Evolutionary conservation across 2,888 invertebrate genomes (phyloP), one percentile per base, ranked within the genome.

Genomic region (Tortricodes alternella): DNA sequence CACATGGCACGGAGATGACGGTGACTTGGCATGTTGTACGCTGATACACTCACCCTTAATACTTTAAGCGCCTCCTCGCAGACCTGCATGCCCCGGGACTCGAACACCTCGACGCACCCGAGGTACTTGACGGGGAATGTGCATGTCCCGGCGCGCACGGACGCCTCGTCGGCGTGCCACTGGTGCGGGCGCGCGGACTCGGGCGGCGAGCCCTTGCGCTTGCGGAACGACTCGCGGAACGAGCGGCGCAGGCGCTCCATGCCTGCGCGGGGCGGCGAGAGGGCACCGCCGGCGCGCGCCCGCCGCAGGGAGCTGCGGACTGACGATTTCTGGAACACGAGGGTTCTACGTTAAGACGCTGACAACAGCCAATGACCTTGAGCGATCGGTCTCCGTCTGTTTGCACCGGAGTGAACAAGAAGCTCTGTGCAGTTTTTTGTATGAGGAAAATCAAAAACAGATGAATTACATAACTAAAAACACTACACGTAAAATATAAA

Each of bases 31-130:
- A n/a, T n/a, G n/a, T n/a, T n/a, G n/a, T n/a, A n/a, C n/a, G n/a
- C n/a, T n/a, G n/a, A n/a, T 34, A 8, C 8, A 91, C 95, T 94
- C 85, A 98, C 98, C 92, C 98, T 94, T 62, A 99, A 93, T 65
- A 98, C 97, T 92, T 99, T 99, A 62, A 99, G 93, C 46, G 99
- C 99, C 86, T 99, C 99, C 86, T 99, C 99, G 92, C 99, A 99
- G 59, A 99, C 98, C 90, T 98, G 98, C 98, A 99, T 99, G 46
- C 99, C 99, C 76, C 99, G 93, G 6, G 99, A 99, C 91, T 99
- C 99, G 90, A 98, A 99, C 32, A 99, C 99, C 91, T 99, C 99
- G 43, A 99, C 98, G 85, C 99, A 98, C 64, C 99, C 99, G 77
- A 99, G 92, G 91, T 99, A 99, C 93, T 99, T 98, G 69, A 99